Percentiles rank a stretch among this genome's conserved stretches.
Evolutionary conservation across 2,797 vertebrate species (phyloP).

Genomic region (Siniperca scherzeri): DNA sequence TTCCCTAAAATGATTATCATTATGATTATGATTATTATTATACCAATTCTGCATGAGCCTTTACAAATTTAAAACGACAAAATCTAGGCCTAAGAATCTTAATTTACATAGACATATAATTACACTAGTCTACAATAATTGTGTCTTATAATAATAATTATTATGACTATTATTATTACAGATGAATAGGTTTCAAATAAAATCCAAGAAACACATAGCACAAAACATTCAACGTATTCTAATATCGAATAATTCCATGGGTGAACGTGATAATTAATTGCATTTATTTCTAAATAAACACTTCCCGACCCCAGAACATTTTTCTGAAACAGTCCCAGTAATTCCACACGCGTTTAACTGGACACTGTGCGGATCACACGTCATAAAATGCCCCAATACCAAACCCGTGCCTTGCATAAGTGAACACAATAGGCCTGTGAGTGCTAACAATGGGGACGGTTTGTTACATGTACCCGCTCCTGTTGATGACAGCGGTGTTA

Average conservation of each 20-base stretch:
- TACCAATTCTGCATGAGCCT: not conserved
- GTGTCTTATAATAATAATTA: not conserved
- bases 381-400: conserved; percentile 51
- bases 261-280: conserved; percentile 48
- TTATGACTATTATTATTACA: not conserved
- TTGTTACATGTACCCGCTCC: conserved; percentile 41
- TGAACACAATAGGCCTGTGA: conserved; percentile 52
- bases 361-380: conserved; percentile 53
- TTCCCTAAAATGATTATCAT: not conserved
- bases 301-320: conserved; percentile 12
- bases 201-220: not conserved
- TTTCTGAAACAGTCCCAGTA: conserved; percentile 20
- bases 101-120: not conserved
- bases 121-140: not conserved
- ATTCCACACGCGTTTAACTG: conserved; percentile 49
- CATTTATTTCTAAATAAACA: conserved; percentile 50
- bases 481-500: conserved; percentile 42
- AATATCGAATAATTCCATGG: not conserved
- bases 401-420: conserved; percentile 52
- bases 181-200: not conserved
- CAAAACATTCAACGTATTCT: not conserved
- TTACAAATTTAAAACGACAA: not conserved
- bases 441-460: conserved; percentile 50
- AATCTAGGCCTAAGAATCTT: not conserved
- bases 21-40: not conserved